These are phyloP conservation scores for Helicoverpa assulta DNA, from an alignment of 2,888 invertebrate genomes.

Conservation along the genomic window DNA sequence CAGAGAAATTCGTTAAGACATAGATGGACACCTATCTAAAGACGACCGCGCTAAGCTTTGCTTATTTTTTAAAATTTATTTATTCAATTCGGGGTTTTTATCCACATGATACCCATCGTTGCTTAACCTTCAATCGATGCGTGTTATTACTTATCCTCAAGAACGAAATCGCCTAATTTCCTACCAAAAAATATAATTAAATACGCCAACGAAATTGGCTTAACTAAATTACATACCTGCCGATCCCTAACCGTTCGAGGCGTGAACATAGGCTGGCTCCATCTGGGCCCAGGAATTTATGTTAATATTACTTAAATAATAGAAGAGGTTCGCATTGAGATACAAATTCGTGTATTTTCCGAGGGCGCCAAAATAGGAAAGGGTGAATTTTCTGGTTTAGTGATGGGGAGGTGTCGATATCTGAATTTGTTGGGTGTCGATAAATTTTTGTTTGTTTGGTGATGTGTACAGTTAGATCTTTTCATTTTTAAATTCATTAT, in stretches of 20 bases:
- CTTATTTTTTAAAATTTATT: too few relatives aligned
- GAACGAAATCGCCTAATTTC: not conserved
- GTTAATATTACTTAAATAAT: slow-evolving; percentile 78
- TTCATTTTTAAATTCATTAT: not conserved
- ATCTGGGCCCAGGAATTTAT: slow-evolving; percentile 70
- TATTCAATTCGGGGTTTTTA: too few relatives aligned
- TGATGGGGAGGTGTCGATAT: slow-evolving; percentile 58
- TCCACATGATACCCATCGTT: too few relatives aligned
- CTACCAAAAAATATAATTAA: slow-evolving; percentile 5
- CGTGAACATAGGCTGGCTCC: slow-evolving; percentile 56
- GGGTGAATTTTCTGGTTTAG: slow-evolving; percentile 67
- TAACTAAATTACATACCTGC: slow-evolving; percentile 36
- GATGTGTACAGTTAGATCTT: not conserved
- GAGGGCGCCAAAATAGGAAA: slow-evolving; percentile 64
- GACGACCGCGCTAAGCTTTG: too few relatives aligned
- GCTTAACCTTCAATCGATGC: too few relatives aligned
- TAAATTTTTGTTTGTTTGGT: slow-evolving; percentile 5
- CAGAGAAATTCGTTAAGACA: too few relatives aligned
- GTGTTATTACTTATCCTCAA: too few relatives aligned
- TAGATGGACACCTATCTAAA: too few relatives aligned
- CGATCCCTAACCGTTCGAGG: slow-evolving; percentile 31
- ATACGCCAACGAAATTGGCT: slow-evolving; percentile 1
- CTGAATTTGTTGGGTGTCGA: slow-evolving; percentile 29
- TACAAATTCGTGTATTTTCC: slow-evolving; percentile 75
- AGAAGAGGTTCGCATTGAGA: slow-evolving; percentile 73